Evolutionary conservation across 1,140 invertebrate species (phyloP), one percentile per base, ranked within the genome.

Genomic region (Hyposmocoma kahamanoa): DNA sequence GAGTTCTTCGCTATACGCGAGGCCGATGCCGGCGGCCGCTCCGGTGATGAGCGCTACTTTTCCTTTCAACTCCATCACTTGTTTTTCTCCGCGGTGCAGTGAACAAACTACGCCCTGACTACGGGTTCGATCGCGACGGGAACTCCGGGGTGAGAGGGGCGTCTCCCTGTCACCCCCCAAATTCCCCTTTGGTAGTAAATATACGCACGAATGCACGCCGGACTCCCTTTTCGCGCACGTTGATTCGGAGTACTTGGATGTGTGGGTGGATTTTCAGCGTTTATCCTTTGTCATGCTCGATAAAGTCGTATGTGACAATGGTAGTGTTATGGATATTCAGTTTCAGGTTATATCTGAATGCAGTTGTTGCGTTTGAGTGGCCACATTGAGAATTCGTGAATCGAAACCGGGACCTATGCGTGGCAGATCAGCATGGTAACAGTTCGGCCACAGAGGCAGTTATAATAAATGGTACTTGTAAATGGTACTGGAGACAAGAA

Each of bases 1-100:
- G 3, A 94, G 72, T 67, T 92, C 91, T 57, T 91, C 88, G 51
- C 87, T 89, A 63, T 91, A 92, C 5, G 90, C 88, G 46, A 90
- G 87, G 11, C 93, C 93, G 42, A 95, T 91, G 28, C 92, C 92
- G 47, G 89, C 88, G 21, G 92, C 91, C 13, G 89, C 93, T 19
- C 93, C 93, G 17, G 93, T 94, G 22, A 94, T 88, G 28, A 94
- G 74, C 45, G 91, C 92, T 45, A 93, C 89, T 72, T 92, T 92
- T 47, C 90, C 91, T 76, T 90, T 89, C 44, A 92, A 68, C 65
- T 90, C 90, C 90, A 92, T 92, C 43, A 55, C 61, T 50, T 71
- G 56, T 66, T 63, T 68, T 62, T 57, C 59, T 60, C n/a, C 20
- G 38, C 5, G 20, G 38, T 55, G 64, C 43, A 44, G 47, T 56